Evolutionary conservation across 2,888 invertebrate genomes (phyloP), one percentile per base, ranked within the genome.

Genomic region (Metellina segmentata): DNA sequence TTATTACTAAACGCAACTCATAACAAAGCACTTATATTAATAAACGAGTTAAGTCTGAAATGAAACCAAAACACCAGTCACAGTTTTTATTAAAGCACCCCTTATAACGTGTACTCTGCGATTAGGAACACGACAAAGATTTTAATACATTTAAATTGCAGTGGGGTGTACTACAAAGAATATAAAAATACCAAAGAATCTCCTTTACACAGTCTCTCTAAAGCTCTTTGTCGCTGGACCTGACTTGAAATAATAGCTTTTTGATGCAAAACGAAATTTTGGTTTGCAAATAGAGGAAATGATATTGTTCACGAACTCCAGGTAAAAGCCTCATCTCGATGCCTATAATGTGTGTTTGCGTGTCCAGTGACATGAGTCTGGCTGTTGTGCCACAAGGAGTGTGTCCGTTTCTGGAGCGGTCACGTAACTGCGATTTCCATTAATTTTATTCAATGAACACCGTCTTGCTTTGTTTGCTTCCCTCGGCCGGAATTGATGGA

Each of bases 381-480:
- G 34, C 71, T 52, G 70, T 48, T 69, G 52, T 51, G 49, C 19
- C 75, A 78, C 77, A 78, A 86, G 70, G 70, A 51, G 69, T n/a
- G 69, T 70, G 52, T 78, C 77, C 78, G 74, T 75, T 75, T 85
- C 78, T 51, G n/a, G 70, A 78, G 86, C 71, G 71, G 78, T 86
- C 86, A 86, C 86, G 86, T 86, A 86, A 20, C 34, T 70, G 71
- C 51, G 13, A 86, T 86, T 86, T 78, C 20, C 86, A 78, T 86
- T 77, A 77, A 86, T 77, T 86, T 86, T 78, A 86, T 86, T 86
- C 86, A 86, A 86, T 86, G 78, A 86, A 86, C 78, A 69, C 48
- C 53, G 49, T 16, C 70, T 69, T 82, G 52, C 82, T 72, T 82
- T 82, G 72, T 82, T 82, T 82, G 51, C n/a, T 71, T 71, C 72